Percentiles rank a stretch among this genome's conserved stretches.
Conservation (phyloP, 2,797 vertebrate species). For the Neosilurus mollespiculum region DNA sequence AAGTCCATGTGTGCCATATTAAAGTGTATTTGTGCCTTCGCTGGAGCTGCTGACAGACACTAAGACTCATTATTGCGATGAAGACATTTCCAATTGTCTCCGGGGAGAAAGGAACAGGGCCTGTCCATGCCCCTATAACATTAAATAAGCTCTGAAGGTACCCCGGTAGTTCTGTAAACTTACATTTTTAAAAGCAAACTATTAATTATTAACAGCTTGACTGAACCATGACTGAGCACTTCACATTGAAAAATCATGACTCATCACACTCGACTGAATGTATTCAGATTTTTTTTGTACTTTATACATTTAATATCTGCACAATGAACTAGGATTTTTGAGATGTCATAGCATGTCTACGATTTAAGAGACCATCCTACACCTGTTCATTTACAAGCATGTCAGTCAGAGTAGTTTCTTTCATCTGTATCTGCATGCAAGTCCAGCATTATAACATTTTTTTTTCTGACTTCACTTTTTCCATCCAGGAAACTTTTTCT, state of each 20-base stretch:
- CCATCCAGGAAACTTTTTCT: not conserved
- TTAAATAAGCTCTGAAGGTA: conserved; percentile 1
- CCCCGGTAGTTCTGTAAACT: not conserved
- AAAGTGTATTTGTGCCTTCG: conserved; percentile 18
- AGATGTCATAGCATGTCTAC: not conserved
- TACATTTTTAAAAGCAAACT: conserved; percentile 19
- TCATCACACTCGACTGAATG: not conserved
- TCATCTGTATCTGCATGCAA: not conserved
- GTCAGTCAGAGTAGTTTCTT: conserved; percentile 6
- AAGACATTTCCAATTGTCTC: conserved; percentile 24
- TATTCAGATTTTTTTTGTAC: not conserved
- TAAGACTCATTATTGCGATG: conserved; percentile 22
- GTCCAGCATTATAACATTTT: not conserved
- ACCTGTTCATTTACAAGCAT: not conserved
- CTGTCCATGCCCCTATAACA: conserved; percentile 6
- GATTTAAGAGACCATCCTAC: not conserved
- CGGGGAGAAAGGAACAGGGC: not conserved
- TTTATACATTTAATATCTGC: conserved; percentile 11
- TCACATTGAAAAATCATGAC: conserved; percentile 24
- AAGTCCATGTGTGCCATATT: conserved; percentile 29
- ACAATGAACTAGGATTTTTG: not conserved
- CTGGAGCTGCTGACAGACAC: conserved; percentile 24
- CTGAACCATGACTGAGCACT: conserved; percentile 21
- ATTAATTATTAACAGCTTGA: conserved; percentile 14
- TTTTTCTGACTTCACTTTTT: not conserved